phyloP scores from a whole-genome alignment of 2,113 vertebrate species.

The Corythaixoides concolor region DNA sequence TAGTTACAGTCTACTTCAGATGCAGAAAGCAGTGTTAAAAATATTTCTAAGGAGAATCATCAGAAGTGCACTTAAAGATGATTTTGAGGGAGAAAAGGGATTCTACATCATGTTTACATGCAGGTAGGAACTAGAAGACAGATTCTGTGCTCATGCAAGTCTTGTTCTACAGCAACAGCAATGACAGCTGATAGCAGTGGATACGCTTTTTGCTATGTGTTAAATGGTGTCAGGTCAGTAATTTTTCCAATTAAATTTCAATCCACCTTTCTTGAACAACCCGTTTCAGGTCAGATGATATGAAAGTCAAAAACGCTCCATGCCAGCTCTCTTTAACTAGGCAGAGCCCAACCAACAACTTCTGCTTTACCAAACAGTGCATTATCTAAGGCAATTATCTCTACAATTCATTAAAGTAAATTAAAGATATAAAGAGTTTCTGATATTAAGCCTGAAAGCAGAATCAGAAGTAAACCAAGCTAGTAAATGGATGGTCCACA shows the following conservation, averaged over 20 bases:
- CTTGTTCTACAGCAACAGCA: neutral
- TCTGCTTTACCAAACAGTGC: neutral
- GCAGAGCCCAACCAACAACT: neutral
- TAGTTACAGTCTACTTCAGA: neutral
- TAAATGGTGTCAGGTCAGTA: neutral
- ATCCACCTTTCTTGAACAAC: neutral
- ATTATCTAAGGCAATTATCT: neutral
- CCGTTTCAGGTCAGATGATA: neutral
- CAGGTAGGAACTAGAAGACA: neutral
- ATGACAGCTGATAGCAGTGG: neutral
- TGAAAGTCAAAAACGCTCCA: neutral
- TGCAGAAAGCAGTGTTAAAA: neutral
- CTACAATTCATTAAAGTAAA: neutral
- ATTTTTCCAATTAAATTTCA: neutral
- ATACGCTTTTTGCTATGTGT: neutral
- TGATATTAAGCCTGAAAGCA: neutral
- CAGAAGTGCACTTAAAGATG: neutral
- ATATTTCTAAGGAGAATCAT: neutral
- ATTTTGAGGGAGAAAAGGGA: neutral
- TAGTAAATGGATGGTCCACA: neutral
- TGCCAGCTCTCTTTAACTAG: neutral
- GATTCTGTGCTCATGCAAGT: neutral
- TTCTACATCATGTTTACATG: neutral
- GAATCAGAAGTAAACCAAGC: neutral
- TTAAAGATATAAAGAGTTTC: neutral